Percentiles rank a stretch among this genome's conserved stretches.
These are phyloP conservation scores for Plectrocnemia conspersa DNA, from an alignment of 1,140 invertebrate genomes.

Conservation along the genomic window DNA sequence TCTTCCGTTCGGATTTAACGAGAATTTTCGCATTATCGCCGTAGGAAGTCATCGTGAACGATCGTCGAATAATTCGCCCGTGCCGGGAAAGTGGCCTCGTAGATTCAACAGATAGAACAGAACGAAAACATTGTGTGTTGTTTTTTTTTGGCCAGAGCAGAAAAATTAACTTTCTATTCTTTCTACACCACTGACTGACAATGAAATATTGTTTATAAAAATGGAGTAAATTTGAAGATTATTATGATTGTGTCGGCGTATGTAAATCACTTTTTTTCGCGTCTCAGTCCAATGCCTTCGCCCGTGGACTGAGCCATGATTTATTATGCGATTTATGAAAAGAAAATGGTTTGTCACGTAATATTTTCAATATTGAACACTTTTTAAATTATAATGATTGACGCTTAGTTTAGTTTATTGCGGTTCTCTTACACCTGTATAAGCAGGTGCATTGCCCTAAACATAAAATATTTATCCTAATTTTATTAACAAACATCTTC, in stretches of 20 bases:
- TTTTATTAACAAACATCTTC: too few relatives aligned
- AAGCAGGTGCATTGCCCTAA: too few relatives aligned
- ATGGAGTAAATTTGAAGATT: conserved; percentile 14
- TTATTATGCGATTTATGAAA: conserved; percentile 18
- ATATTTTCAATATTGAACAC: conserved; percentile 9
- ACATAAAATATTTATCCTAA: too few relatives aligned
- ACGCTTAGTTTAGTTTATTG: too few relatives aligned
- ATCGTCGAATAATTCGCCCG: too few relatives aligned
- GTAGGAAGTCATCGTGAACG: too few relatives aligned
- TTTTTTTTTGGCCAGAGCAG: too few relatives aligned
- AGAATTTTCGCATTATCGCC: too few relatives aligned
- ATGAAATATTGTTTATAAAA: conserved; percentile 22
- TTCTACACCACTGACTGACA: background rate
- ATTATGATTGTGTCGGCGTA: conserved; percentile 15
- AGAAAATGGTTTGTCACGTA: conserved; percentile 16
- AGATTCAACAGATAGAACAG: background rate
- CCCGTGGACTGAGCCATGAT: conserved; percentile 17
- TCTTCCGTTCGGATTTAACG: too few relatives aligned
- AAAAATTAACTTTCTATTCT: conserved; percentile 8
- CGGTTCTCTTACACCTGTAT: too few relatives aligned
- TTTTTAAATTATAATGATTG: too few relatives aligned
- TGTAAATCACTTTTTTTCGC: conserved; percentile 15
- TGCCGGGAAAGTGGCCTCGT: background rate
- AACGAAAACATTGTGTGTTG: background rate
- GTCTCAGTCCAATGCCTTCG: conserved; percentile 10